Conservation (phyloP, 1,140 invertebrate species). For the Fopius arisanus region DNA sequence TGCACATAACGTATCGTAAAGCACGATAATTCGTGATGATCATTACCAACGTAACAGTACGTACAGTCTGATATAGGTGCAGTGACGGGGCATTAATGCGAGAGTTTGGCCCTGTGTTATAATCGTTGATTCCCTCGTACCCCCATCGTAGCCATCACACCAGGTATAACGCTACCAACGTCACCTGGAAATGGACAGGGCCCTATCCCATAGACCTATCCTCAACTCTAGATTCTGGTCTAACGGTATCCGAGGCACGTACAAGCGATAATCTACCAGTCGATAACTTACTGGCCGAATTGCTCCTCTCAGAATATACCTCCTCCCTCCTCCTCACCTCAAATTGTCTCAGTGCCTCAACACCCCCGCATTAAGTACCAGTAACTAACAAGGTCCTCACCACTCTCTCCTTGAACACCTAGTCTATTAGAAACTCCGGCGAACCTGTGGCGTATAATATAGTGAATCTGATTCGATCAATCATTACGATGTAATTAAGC, state of each 20-base stretch:
- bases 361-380: not conserved
- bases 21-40: slow-evolving; percentile 23
- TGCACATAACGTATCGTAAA: too few species aligned
- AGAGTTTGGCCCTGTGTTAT: slow-evolving; percentile 26
- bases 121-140: not conserved
- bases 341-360: slow-evolving; percentile 31
- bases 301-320: slow-evolving; percentile 37
- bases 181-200: slow-evolving; percentile 23
- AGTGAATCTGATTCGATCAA: not conserved
- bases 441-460: not conserved
- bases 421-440: not conserved
- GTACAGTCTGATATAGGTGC: not conserved
- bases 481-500: not conserved
- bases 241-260: slow-evolving; percentile 44
- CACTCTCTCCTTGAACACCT: not conserved
- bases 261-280: slow-evolving; percentile 49
- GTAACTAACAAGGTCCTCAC: slow-evolving; percentile 11
- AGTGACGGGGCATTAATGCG: slow-evolving; percentile 28
- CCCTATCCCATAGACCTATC: not conserved
- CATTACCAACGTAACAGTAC: slow-evolving; percentile 3
- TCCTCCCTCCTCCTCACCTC: slow-evolving; percentile 20
- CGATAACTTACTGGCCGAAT: slow-evolving; percentile 54
- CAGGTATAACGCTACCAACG: not conserved
- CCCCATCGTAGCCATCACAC: too few species aligned
- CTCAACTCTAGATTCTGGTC: not conserved